Percentiles rank a stretch among this genome's conserved stretches.
Conservation (phyloP, 1,140 invertebrate genomes). For the Ectropis grisescens region DNA sequence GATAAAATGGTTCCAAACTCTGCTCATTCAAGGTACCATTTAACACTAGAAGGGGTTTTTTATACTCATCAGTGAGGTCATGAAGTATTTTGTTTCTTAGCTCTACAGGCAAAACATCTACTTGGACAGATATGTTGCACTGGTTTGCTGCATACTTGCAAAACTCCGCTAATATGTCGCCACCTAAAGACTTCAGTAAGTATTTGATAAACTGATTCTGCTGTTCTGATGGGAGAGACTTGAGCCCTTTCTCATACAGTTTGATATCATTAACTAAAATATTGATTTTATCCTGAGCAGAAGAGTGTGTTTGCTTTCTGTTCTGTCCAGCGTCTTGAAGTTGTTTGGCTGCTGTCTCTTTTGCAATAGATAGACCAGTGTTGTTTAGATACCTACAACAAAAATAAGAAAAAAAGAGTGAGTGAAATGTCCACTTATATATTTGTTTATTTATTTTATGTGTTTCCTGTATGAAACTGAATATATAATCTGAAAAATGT, state of each 20-base stretch:
- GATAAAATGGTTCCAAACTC: conserved; percentile 84
- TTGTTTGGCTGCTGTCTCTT: conserved; percentile 78
- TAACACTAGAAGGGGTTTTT: conserved; percentile 72
- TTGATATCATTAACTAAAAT: conserved; percentile 81
- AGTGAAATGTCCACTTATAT: too few relatives aligned
- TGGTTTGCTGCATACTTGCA: conserved; percentile 79
- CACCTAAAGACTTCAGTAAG: conserved; percentile 85
- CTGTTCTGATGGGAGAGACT: conserved; percentile 71
- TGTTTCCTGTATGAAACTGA: too few relatives aligned
- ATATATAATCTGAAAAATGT: too few relatives aligned
- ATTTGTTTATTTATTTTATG: too few relatives aligned
- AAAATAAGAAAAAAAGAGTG: too few relatives aligned
- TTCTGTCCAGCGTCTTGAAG: conserved; percentile 76
- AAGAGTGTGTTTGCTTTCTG: conserved; percentile 81
- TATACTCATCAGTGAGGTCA: conserved; percentile 77
- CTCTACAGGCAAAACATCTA: conserved; percentile 73
- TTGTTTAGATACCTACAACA: conserved; percentile 67
- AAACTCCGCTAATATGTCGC: conserved; percentile 87
- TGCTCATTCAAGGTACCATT: conserved; percentile 75
- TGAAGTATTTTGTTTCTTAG: conserved; percentile 77
- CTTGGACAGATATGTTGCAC: conserved; percentile 72
- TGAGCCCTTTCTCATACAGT: conserved; percentile 90
- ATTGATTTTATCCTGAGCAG: conserved; percentile 87
- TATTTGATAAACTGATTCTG: conserved; percentile 83
- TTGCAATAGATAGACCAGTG: conserved; percentile 73